Conservation (phyloP, 1,140 invertebrate genomes). For the Triops cancriformis region DNA sequence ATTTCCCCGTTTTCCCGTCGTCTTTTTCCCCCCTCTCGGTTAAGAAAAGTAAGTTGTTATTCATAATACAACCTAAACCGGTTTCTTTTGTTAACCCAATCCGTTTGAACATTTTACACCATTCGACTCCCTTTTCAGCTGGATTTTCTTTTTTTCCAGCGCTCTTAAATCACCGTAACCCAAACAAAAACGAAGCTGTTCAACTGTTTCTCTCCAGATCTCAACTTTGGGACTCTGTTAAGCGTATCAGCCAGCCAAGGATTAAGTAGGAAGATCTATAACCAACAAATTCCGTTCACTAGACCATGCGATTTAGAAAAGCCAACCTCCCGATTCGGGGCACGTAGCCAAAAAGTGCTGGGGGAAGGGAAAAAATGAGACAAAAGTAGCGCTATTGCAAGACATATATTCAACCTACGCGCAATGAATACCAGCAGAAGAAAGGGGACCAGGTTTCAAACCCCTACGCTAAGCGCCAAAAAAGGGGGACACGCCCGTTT, state of each 20-base stretch:
- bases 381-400: not conserved
- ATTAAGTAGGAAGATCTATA: conserved; percentile 1
- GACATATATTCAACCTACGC: not conserved
- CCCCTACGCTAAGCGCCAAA: too few relatives aligned
- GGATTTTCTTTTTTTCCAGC: not conserved
- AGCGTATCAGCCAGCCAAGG: not conserved
- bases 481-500: too few relatives aligned
- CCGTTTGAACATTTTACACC: too few relatives aligned
- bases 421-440: too few relatives aligned
- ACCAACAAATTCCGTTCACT: not conserved
- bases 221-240: not conserved
- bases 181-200: not conserved
- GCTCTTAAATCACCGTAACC: not conserved
- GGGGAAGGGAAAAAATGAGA: not conserved
- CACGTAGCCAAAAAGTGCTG: not conserved
- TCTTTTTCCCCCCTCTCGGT: too few relatives aligned
- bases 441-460: too few relatives aligned
- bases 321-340: not conserved
- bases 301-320: not conserved
- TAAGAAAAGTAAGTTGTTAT: too few relatives aligned
- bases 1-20: too few relatives aligned
- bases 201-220: not conserved
- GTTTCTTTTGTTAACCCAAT: too few relatives aligned
- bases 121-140: not conserved
- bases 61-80: too few relatives aligned